Base-by-base conservation (phyloP, 1,140 invertebrate genomes). In the Trachymyrmex cornetzi region DNA sequence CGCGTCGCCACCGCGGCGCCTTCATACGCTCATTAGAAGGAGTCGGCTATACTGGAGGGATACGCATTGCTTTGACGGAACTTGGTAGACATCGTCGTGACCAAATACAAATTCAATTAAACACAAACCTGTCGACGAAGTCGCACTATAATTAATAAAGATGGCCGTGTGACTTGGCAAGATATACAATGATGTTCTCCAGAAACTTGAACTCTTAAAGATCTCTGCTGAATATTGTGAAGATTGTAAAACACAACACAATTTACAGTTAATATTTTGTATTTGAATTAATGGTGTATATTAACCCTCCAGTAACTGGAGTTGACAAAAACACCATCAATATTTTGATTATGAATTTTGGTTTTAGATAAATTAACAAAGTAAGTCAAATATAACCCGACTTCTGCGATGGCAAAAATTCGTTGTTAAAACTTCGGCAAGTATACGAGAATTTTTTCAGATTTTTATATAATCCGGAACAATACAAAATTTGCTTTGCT, bases 21-120 rank as follows among this genome's bases (percentile, higher is more conserved):
- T 77, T 74, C 59, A 77, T 63, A 85, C 59, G n/a, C 82, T 85
- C 82, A 77, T 85, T 77, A 77, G 30, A 75, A 75, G 53, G 77
- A 69, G 14, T 57, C 27, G 27, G 27, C 50, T 80, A 80, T 55
- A 80, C 55, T 48, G 63, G 63, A 50, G 14, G 48, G 27, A 80
- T 80, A 67, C 14, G 61, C 44, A 24, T 48, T 80, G 48, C 77
- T 80, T 80, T 80, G 63, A 80, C n/a, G 63, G n/a, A 80, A 69
- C 77, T 80, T 80, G 11, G 44, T 34, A 53, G 61, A 79, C 27
- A 53, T 34, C n/a, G 1, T 55, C 63, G n/a, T 80, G 77, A 67
- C 44, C 77, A 80, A 67, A 80, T 69, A 22, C 30, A 30, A 80
- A 55, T 67, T 67, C 63, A 67, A 80, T 69, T 80, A 69, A 80